phyloP scores from a whole-genome alignment of 92 coral and sea anemone species.

The Chrysogorgia sp. region DNA sequence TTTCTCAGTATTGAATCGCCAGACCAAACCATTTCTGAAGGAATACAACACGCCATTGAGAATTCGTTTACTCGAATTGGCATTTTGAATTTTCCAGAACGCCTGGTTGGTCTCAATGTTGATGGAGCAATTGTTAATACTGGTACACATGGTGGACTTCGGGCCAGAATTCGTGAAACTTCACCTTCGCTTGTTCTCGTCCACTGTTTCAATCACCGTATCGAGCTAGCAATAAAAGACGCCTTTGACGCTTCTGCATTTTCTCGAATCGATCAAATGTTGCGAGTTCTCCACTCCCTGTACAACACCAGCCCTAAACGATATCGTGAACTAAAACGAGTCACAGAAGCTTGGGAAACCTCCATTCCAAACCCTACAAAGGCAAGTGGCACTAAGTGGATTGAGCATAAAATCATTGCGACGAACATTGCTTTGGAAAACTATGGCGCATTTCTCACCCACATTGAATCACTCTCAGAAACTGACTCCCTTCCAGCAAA shows the following conservation, averaged over 20 bases:
- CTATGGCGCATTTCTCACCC: slow-evolving; percentile 9
- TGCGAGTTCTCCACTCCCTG: neutral
- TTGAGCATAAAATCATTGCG: slow-evolving; percentile 14
- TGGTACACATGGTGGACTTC: slow-evolving; percentile 16
- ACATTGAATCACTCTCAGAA: slow-evolving; percentile 11
- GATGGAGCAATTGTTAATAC: slow-evolving; percentile 19
- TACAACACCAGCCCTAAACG: slow-evolving; percentile 16
- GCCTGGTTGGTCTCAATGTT: slow-evolving; percentile 25
- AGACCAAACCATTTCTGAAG: neutral
- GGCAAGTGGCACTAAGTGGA: slow-evolving; percentile 14
- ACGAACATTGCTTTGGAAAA: neutral
- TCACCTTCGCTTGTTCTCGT: slow-evolving; percentile 13
- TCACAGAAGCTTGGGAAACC: neutral
- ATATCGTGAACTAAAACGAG: neutral
- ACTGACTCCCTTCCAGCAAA: neutral
- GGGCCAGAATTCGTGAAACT: slow-evolving; percentile 7
- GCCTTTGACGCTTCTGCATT: neutral
- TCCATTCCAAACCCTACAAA: neutral
- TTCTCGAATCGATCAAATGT: neutral
- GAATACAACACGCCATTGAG: neutral
- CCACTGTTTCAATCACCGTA: slow-evolving; percentile 18
- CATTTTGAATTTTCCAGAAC: neutral
- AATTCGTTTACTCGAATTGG: neutral
- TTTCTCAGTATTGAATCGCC: slow-evolving; percentile 13
- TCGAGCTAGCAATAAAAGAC: slow-evolving; percentile 11